Conservation (phyloP, 2,888 invertebrate species). For the Hoplodrina blanda region DNA sequence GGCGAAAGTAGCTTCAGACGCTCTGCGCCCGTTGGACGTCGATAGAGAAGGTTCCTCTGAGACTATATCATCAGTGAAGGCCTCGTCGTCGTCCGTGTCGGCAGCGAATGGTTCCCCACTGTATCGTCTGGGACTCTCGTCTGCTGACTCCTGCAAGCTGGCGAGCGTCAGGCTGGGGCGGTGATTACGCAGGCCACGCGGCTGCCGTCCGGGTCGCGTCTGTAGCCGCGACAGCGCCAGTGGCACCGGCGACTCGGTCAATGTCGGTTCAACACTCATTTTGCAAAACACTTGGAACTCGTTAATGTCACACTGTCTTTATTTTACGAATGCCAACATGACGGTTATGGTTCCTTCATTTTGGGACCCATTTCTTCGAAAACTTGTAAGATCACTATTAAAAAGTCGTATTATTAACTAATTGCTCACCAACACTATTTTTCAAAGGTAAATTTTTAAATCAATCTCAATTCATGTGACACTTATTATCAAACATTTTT, state of each 20-base stretch:
- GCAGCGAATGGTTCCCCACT: slow-evolving; percentile 81
- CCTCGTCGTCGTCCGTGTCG: slow-evolving; percentile 85
- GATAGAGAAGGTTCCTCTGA: slow-evolving; percentile 74
- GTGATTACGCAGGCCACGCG: slow-evolving; percentile 80
- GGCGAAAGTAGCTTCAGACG: slow-evolving; percentile 86
- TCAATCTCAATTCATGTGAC: slow-evolving; percentile 40
- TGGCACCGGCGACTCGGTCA: slow-evolving; percentile 88
- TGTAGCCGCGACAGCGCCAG: slow-evolving; percentile 85
- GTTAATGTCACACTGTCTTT: slow-evolving; percentile 72
- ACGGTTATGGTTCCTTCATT: slow-evolving; percentile 81
- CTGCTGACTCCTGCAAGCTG: slow-evolving; percentile 85
- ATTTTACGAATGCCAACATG: slow-evolving; percentile 61
- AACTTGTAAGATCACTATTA: slow-evolving; percentile 65
- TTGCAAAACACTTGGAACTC: slow-evolving; percentile 72
- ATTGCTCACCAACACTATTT: slow-evolving; percentile 48
- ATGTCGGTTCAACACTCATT: slow-evolving; percentile 87
- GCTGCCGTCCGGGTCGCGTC: slow-evolving; percentile 76
- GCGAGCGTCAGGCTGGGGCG: slow-evolving; percentile 86
- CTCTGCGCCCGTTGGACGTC: slow-evolving; percentile 83
- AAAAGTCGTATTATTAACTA: slow-evolving; percentile 61
- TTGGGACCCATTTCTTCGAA: slow-evolving; percentile 68
- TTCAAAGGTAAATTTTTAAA: slow-evolving; percentile 32
- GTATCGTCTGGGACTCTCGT: slow-evolving; percentile 84
- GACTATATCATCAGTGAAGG: slow-evolving; percentile 78
- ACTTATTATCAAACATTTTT: not conserved